These are phyloP conservation scores for Ommatoiulus sabulosus DNA, from an alignment of 2,888 invertebrate species.

Conservation along the genomic window DNA sequence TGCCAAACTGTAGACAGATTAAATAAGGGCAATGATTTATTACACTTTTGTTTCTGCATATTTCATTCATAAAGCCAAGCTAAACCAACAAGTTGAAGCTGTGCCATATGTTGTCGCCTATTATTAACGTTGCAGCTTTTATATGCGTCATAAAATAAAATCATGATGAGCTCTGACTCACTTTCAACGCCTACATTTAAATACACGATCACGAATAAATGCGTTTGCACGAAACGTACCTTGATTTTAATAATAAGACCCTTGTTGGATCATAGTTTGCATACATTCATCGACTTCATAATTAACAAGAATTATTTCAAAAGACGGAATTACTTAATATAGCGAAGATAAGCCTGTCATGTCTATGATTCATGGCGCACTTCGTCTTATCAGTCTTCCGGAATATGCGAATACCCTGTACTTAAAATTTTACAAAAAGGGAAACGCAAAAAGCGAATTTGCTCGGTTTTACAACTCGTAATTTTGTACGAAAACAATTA, in stretches of 20 bases:
- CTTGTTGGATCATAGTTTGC: not conserved
- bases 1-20: not conserved
- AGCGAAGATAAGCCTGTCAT: not conserved
- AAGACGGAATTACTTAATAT: not conserved
- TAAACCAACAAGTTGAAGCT: constrained; percentile 31
- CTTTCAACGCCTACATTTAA: not conserved
- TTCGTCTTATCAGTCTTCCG: constrained; percentile 19
- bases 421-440: not conserved
- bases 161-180: constrained; percentile 43
- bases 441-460: not conserved
- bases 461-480: not conserved
- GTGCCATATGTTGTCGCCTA: constrained; percentile 24
- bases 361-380: not conserved
- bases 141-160: constrained; percentile 39
- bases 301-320: not conserved
- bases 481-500: not conserved
- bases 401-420: not conserved
- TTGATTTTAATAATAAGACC: not conserved
- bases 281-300: not conserved
- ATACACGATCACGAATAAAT: constrained; percentile 23
- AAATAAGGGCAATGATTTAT: constrained; percentile 24
- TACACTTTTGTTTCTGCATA: not conserved
- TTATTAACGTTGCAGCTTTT: constrained; percentile 8
- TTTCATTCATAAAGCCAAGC: not conserved
- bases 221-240: constrained; percentile 9